A percentile compares a stretch with the other conserved stretches of the same genome.
Evolutionary conservation across 2,888 invertebrate species (phyloP).

Genomic region (Dione vanillae): DNA sequence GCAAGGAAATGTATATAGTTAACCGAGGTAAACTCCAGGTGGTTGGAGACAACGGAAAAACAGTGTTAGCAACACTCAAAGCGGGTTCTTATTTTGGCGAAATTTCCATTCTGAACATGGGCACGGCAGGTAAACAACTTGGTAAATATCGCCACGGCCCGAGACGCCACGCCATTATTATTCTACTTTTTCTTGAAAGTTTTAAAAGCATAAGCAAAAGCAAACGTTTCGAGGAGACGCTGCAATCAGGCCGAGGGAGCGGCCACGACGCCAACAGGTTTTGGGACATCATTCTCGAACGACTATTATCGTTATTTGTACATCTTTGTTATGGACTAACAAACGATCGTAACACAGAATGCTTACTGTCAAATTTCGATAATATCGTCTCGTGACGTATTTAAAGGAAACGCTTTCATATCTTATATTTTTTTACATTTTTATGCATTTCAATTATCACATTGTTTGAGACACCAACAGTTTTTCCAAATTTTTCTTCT

Average conservation of each 20-base stretch:
- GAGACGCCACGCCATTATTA: conserved; percentile 84
- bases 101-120: conserved; percentile 99
- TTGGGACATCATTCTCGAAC: conserved; percentile 72
- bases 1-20: conserved; percentile 99
- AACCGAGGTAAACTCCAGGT: conserved; percentile 97
- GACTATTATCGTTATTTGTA: conserved; percentile 59
- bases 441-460: conserved; percentile 57
- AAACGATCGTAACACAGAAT: not conserved
- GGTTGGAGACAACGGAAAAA: conserved; percentile 97
- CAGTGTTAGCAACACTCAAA: conserved; percentile 97
- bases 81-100: conserved; percentile 99
- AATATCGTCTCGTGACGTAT: conserved; percentile 58
- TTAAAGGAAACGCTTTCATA: conserved; percentile 69
- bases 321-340: conserved; percentile 33
- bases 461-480: conserved; percentile 30
- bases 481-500: conserved; percentile 45
- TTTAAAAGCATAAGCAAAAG: conserved; percentile 68
- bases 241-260: conserved; percentile 84
- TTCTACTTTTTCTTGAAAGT: conserved; percentile 75
- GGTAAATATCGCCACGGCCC: conserved; percentile 92
- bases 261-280: conserved; percentile 81
- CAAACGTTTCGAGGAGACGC: conserved; percentile 82
- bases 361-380: conserved; percentile 53
- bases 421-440: conserved; percentile 57
- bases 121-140: conserved; percentile 99